Conservation (phyloP, 2,888 invertebrate species). For the Tipula confusa region DNA sequence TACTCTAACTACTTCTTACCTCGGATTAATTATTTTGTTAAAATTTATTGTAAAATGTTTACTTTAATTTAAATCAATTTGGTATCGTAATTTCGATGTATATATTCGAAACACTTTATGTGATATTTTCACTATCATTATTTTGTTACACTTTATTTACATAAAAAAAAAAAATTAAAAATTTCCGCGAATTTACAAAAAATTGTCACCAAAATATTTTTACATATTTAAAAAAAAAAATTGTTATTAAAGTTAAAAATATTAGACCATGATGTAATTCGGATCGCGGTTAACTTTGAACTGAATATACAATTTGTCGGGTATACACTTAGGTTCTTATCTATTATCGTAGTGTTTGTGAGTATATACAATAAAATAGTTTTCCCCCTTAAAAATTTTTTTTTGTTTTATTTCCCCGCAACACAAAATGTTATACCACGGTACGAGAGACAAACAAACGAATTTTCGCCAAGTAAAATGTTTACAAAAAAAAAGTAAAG, state of each 20-base stretch:
- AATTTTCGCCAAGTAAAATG: background rate
- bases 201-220: background rate
- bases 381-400: background rate
- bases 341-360: slow-evolving; percentile 6
- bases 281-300: background rate
- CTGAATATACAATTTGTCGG: background rate
- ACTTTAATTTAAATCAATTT: background rate
- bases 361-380: background rate
- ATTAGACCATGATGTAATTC: background rate
- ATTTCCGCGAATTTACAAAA: no score
- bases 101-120: background rate
- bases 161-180: background rate
- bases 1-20: slow-evolving; percentile 15
- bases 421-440: background rate
- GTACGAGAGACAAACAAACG: background rate
- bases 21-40: background rate
- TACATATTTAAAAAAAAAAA: background rate
- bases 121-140: background rate
- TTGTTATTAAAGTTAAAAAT: background rate
- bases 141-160: background rate
- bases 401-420: background rate
- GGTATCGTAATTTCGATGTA: no score
- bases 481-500: background rate
- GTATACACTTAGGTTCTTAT: slow-evolving; percentile 12
- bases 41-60: background rate